Conservation (phyloP, 2,888 invertebrate species). For the Physocephala rufipes region DNA sequence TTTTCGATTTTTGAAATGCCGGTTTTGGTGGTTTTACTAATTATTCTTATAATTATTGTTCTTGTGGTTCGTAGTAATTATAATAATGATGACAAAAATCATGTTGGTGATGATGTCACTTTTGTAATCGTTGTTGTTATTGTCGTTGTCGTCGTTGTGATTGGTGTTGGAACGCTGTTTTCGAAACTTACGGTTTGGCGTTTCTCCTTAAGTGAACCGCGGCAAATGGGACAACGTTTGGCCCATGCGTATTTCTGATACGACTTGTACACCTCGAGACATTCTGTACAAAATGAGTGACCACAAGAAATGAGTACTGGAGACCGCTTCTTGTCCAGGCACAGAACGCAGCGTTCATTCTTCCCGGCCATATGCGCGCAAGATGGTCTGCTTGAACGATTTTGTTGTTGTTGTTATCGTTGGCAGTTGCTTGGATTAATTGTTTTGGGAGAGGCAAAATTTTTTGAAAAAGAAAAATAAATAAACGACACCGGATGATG, state of each 20-base stretch:
- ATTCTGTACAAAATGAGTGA: slow-evolving; percentile 47
- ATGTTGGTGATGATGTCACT: slow-evolving; percentile 6
- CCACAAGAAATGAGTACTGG: slow-evolving; percentile 46
- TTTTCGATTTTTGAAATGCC: slow-evolving; percentile 2
- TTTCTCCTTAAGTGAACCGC: slow-evolving; percentile 38
- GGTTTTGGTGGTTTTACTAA: background rate
- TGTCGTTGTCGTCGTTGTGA: slow-evolving; percentile 3
- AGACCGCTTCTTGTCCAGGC: slow-evolving; percentile 47
- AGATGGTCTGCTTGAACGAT: background rate
- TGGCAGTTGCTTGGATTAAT: slow-evolving; percentile 18
- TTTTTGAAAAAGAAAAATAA: slow-evolving; percentile 36
- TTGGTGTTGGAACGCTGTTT: background rate
- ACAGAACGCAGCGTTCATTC: slow-evolving; percentile 42
- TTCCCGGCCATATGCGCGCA: slow-evolving; percentile 23
- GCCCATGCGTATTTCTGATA: slow-evolving; percentile 46
- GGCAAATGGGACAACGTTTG: slow-evolving; percentile 46
- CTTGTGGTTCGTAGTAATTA: slow-evolving; percentile 9
- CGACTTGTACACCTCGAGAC: slow-evolving; percentile 43
- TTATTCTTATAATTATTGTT: slow-evolving; percentile 11
- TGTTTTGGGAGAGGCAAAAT: slow-evolving; percentile 15
- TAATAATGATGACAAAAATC: background rate
- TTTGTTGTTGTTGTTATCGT: slow-evolving; percentile 3
- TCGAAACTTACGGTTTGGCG: slow-evolving; percentile 41
- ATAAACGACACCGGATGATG: slow-evolving; percentile 31
- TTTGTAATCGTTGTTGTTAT: slow-evolving; percentile 14